Evolutionary conservation across 2,888 invertebrate genomes (phyloP).

Genomic region (Pandemis heparana): DNA sequence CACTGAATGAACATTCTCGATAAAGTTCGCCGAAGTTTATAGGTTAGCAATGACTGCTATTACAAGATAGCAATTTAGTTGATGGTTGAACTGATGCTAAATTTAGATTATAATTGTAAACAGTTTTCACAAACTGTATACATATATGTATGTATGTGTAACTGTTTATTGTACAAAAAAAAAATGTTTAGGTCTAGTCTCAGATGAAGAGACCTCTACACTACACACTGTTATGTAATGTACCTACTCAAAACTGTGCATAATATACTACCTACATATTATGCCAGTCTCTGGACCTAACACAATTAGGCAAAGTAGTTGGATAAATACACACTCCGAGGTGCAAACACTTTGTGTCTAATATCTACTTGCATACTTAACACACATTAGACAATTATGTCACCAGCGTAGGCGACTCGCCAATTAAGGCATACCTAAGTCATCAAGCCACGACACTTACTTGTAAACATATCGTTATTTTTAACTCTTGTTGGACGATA

Average conservation of each 20-base stretch:
- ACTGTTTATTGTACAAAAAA: no score
- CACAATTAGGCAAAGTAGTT: constrained; percentile 14
- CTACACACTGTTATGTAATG: not conserved
- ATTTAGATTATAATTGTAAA: constrained; percentile 21
- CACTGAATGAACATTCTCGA: constrained; percentile 32
- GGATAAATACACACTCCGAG: constrained; percentile 4
- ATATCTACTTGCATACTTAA: constrained; percentile 41
- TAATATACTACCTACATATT: not conserved
- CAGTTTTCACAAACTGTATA: not conserved
- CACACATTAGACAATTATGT: constrained; percentile 58
- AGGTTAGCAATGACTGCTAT: constrained; percentile 29
- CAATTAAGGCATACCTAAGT: constrained; percentile 51
- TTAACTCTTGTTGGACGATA: constrained; percentile 57
- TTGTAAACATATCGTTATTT: constrained; percentile 66
- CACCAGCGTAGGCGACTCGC: constrained; percentile 60
- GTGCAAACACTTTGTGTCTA: constrained; percentile 23
- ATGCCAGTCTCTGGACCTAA: not conserved
- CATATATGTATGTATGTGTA: no score
- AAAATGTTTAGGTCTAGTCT: no score
- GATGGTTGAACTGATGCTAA: constrained; percentile 24
- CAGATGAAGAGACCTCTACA: no score
- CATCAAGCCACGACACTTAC: constrained; percentile 57
- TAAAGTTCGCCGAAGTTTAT: constrained; percentile 24
- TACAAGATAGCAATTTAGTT: constrained; percentile 19
- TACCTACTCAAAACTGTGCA: not conserved